phyloP scores from a whole-genome alignment of 2,888 invertebrate species.

The Neocrepidodera transversa region DNA sequence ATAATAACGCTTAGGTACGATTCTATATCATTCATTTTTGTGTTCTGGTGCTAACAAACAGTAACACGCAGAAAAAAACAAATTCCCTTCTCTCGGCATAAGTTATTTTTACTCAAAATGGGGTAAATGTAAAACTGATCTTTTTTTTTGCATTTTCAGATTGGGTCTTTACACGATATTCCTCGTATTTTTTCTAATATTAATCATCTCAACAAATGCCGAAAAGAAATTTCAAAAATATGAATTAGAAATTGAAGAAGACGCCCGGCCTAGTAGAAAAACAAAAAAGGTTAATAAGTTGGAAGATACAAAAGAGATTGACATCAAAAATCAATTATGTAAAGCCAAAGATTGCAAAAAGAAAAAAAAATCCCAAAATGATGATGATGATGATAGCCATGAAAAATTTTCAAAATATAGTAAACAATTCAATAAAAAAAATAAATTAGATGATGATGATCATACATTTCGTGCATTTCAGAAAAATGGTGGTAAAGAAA shows the following conservation, averaged over 20 bases:
- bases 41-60: no score
- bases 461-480: conserved; percentile 7
- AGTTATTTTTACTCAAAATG: no score
- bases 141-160: no score
- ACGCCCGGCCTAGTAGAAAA: not conserved
- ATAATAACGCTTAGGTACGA: no score
- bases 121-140: no score
- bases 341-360: conserved; percentile 20
- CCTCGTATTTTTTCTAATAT: not conserved
- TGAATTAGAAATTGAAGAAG: conserved; percentile 11
- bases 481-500: conserved; percentile 17
- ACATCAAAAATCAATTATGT: conserved; percentile 19
- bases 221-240: conserved; percentile 8
- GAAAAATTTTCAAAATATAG: conserved; percentile 13
- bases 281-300: not conserved
- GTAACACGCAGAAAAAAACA: no score
- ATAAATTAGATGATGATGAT: not conserved
- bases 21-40: no score
- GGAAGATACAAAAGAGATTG: conserved; percentile 5
- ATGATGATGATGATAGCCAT: conserved; percentile 15
- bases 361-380: conserved; percentile 18
- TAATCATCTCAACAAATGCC: not conserved
- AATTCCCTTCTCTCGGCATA: no score
- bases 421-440: conserved; percentile 13
- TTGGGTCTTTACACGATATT: not conserved